These are phyloP conservation scores for Platycheirus rosarum DNA, from an alignment of 2,888 invertebrate genomes.

Conservation along the genomic window DNA sequence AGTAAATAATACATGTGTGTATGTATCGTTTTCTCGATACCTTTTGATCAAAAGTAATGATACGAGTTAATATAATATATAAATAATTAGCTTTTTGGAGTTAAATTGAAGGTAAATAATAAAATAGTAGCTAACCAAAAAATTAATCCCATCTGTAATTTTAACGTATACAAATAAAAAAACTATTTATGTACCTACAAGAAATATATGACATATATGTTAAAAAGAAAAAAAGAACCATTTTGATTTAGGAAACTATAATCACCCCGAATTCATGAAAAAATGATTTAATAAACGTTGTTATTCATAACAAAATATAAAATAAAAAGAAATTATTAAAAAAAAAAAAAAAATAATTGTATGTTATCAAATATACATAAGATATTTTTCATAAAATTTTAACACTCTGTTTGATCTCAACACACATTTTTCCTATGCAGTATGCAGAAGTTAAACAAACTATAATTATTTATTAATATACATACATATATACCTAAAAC, in stretches of 20 bases:
- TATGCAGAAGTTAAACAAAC: conserved; percentile 34
- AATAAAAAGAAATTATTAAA: conserved; percentile 25
- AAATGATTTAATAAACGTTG: conserved; percentile 37
- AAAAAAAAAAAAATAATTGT: conserved; percentile 6
- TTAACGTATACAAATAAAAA: conserved; percentile 25
- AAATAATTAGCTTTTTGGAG: conserved; percentile 32
- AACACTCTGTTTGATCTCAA: conserved; percentile 40
- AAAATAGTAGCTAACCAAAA: conserved; percentile 22
- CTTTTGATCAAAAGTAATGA: too few species aligned
- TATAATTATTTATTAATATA: conserved; percentile 9
- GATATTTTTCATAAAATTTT: conserved; percentile 60
- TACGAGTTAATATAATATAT: not conserved
- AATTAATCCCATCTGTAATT: conserved; percentile 27
- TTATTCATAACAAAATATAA: conserved; percentile 58
- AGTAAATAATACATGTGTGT: too few species aligned
- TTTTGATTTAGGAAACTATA: not conserved
- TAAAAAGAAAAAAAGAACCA: too few species aligned
- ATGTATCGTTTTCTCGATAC: too few species aligned
- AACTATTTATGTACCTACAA: not conserved
- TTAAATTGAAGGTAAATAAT: conserved; percentile 40
- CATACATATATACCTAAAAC: conserved; percentile 25
- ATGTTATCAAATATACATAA: conserved; percentile 41
- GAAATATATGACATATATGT: too few species aligned
- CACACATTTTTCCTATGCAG: conserved; percentile 57
- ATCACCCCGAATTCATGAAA: not conserved